A percentile compares a stretch with the other conserved stretches of the same genome.
Evolutionary conservation across 2,797 vertebrate genomes (phyloP).

Genomic region (Alfaro cultratus): DNA sequence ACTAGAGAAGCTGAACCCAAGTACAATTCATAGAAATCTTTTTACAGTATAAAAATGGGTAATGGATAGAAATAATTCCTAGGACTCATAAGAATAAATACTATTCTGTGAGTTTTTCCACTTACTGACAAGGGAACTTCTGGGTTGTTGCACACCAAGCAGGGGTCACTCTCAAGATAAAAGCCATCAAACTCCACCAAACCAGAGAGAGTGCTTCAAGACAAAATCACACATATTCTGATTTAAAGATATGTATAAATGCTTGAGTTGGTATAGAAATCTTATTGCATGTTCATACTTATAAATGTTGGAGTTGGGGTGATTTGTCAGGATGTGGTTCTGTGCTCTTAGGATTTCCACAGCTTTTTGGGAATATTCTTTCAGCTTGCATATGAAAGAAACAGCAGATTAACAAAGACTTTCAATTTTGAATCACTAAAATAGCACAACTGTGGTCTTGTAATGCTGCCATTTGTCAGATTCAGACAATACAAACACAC

Average conservation of each 20-base stretch:
- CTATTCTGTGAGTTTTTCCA: slow-evolving; percentile 8
- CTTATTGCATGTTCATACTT: slow-evolving; percentile 84
- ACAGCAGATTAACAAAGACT: slow-evolving; percentile 16
- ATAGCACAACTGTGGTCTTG: not conserved
- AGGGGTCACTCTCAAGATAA: slow-evolving; percentile 96
- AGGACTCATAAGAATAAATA: not conserved
- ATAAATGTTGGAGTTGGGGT: slow-evolving; percentile 99
- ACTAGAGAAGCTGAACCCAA: not conserved
- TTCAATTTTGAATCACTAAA: not conserved
- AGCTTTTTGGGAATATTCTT: slow-evolving; percentile 98
- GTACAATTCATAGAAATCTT: not conserved
- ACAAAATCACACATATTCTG: slow-evolving; percentile 19
- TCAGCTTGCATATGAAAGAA: slow-evolving; percentile 80
- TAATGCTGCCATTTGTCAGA: not conserved
- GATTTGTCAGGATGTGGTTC: slow-evolving; percentile 98
- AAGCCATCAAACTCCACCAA: slow-evolving; percentile 98
- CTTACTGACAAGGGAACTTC: slow-evolving; percentile 97
- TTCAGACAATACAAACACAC: not conserved
- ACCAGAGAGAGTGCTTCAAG: slow-evolving; percentile 91
- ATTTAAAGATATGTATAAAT: not conserved
- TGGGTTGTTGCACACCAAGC: slow-evolving; percentile 98
- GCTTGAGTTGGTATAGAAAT: not conserved
- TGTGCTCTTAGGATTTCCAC: slow-evolving; percentile 97
- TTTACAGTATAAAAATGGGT: not conserved
- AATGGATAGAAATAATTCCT: not conserved